A percentile compares a stretch with the other conserved stretches of the same genome.
Evolutionary conservation across 2,888 invertebrate genomes (phyloP).

Genomic region (Drosophila leonis): DNA sequence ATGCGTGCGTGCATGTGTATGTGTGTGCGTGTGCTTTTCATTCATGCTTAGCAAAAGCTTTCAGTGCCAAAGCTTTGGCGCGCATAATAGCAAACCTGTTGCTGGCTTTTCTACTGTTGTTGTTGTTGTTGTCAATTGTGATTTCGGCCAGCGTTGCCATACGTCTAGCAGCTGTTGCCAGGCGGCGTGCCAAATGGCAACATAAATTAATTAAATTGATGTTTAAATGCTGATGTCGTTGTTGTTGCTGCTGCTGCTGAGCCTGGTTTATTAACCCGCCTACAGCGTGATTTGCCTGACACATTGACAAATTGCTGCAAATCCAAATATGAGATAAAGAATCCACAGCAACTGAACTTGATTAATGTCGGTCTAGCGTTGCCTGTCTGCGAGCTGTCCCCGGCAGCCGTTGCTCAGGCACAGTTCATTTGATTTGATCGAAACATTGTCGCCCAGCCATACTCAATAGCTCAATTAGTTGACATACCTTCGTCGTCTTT

Average conservation of each 20-base stretch:
- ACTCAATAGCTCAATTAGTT: conserved; percentile 10
- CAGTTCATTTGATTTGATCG: conserved; percentile 41
- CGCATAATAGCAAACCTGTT: conserved; percentile 67
- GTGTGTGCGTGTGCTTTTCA: conserved; percentile 59
- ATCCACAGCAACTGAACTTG: conserved; percentile 50
- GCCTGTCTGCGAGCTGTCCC: conserved; percentile 44
- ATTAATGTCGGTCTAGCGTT: conserved; percentile 62
- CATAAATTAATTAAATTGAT: conserved; percentile 79
- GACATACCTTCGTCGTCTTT: background rate
- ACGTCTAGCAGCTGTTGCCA: conserved; percentile 56
- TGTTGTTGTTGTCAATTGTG: background rate
- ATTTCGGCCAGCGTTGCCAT: conserved; percentile 48
- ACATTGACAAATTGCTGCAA: conserved; percentile 72
- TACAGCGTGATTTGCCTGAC: conserved; percentile 35
- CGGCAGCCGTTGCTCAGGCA: conserved; percentile 32
- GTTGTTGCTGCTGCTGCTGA: background rate
- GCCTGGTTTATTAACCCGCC: conserved; percentile 55
- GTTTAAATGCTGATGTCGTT: conserved; percentile 50
- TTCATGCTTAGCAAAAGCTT: conserved; percentile 68
- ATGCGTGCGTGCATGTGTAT: conserved; percentile 9
- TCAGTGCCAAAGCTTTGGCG: conserved; percentile 49
- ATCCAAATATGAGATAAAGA: conserved; percentile 30
- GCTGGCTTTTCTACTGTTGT: conserved; percentile 29
- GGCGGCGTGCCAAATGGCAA: conserved; percentile 46
- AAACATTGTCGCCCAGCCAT: conserved; percentile 12